phyloP scores from a whole-genome alignment of 2,888 invertebrate species.

The Stomorhina lunata region DNA sequence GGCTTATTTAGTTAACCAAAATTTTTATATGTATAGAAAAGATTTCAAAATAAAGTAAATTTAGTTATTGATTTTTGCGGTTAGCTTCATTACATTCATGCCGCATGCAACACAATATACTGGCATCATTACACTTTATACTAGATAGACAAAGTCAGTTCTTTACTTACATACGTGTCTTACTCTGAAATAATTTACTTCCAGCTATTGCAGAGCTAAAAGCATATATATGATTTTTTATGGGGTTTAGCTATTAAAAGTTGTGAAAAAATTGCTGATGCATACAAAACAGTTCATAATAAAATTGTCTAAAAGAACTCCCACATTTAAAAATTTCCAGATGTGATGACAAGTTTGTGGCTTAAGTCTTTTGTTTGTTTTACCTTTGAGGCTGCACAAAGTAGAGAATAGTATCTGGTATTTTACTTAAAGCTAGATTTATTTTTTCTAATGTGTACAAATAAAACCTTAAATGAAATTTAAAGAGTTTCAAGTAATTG shows the following conservation, averaged over 20 bases:
- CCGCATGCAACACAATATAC: conserved; percentile 48
- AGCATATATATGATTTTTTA: conserved; percentile 35
- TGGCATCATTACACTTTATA: conserved; percentile 36
- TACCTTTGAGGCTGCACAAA: background rate
- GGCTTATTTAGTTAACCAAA: conserved; percentile 37
- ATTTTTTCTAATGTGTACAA: background rate
- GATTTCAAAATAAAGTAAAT: conserved; percentile 52
- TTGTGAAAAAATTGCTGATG: background rate
- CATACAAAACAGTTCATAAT: background rate
- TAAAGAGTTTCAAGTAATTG: background rate
- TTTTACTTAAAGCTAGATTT: background rate
- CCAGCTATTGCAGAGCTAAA: conserved; percentile 51
- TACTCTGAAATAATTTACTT: conserved; percentile 33
- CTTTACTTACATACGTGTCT: background rate
- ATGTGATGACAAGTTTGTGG: conserved; percentile 57
- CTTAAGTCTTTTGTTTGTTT: conserved; percentile 55
- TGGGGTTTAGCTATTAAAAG: conserved; percentile 10
- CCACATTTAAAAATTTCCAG: conserved; percentile 58
- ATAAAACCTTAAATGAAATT: background rate
- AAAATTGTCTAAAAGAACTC: conserved; percentile 51
- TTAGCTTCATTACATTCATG: conserved; percentile 29
- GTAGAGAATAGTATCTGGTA: background rate
- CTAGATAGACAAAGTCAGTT: background rate
- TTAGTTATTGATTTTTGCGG: conserved; percentile 62
- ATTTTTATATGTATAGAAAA: too few relatives aligned